A percentile compares a stretch with the other conserved stretches of the same genome.
Conservation (phyloP, 53 echinoderm and acorn worm species). For the Zoroaster sp. region DNA sequence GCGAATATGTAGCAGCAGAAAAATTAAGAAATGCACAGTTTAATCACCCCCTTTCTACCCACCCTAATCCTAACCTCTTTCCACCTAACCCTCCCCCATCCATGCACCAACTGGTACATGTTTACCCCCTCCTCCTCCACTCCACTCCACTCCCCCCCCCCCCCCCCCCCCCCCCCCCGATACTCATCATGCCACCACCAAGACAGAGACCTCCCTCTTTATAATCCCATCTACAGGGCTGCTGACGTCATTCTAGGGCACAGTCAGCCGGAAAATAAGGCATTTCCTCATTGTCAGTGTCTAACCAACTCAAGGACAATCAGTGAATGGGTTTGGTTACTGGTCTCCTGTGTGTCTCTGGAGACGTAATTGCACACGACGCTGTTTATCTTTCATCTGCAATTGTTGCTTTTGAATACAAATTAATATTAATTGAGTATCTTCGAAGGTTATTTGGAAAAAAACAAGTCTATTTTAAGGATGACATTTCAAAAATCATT, state of each 20-base stretch:
- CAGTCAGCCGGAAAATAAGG: background rate
- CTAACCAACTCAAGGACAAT: background rate
- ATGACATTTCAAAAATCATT: background rate
- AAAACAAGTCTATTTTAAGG: background rate
- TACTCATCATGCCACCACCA: no score
- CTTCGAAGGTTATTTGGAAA: background rate
- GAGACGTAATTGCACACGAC: background rate
- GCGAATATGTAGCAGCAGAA: no score
- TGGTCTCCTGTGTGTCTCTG: background rate
- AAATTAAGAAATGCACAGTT: no score
- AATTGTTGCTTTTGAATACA: background rate
- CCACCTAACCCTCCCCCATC: no score
- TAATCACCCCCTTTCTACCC: no score
- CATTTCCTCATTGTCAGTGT: background rate
- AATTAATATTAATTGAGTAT: background rate
- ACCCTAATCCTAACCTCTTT: no score
- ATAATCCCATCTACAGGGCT: background rate
- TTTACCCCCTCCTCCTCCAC: no score
- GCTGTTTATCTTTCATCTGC: background rate
- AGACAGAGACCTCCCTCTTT: background rate
- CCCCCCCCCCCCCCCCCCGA: no score
- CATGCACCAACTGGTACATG: no score
- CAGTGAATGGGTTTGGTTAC: background rate
- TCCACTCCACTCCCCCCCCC: no score
- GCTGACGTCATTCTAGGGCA: background rate